Evolutionary conservation across 2,888 invertebrate species (phyloP).

Genomic region (Tiliacea aurago): DNA sequence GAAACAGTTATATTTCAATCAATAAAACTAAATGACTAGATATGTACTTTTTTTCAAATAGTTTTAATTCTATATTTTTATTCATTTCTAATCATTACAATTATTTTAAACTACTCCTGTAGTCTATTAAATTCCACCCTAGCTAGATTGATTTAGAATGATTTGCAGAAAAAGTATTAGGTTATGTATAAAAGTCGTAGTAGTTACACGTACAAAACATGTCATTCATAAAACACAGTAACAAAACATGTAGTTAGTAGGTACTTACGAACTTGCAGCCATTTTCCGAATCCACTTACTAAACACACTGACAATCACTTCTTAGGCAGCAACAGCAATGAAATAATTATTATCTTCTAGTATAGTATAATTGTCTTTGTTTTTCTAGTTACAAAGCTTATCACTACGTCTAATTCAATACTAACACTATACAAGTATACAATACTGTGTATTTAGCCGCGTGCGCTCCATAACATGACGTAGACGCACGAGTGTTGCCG

Average conservation of each 20-base stretch:
- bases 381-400: constrained; percentile 14
- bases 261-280: constrained; percentile 43
- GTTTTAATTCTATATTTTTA: too few relatives aligned
- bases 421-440: not conserved
- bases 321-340: constrained; percentile 9
- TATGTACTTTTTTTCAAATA: too few relatives aligned
- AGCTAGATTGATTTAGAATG: not conserved
- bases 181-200: not conserved
- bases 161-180: not conserved
- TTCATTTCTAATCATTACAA: too few relatives aligned
- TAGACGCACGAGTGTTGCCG: constrained; percentile 18
- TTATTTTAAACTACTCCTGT: too few relatives aligned
- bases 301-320: constrained; percentile 28
- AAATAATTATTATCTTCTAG: not conserved
- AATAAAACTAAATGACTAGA: too few relatives aligned
- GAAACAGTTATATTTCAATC: too few relatives aligned
- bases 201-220: too few relatives aligned
- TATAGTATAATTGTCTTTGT: constrained; percentile 20
- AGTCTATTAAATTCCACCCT: too few relatives aligned
- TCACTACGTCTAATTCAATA: constrained; percentile 31
- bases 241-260: not conserved
- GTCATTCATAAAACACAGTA: not conserved
- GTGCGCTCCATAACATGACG: constrained; percentile 34
- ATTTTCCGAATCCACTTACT: constrained; percentile 23
- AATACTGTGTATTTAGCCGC: not conserved